Conservation (phyloP, 2,113 vertebrate genomes). For the Crotalus helleri region DNA sequence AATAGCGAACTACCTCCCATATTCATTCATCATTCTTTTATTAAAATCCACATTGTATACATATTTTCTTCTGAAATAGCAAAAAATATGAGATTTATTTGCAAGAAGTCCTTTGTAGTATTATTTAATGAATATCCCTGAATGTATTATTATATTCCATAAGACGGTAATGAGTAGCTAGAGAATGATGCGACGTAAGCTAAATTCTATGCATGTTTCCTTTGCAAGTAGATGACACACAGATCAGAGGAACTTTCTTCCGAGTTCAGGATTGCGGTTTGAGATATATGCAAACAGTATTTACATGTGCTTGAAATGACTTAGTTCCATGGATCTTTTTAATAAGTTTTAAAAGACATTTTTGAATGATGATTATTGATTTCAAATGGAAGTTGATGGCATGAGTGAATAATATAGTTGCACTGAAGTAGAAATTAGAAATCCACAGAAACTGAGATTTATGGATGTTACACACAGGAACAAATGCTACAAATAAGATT, state of each 20-base stretch:
- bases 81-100: neutral
- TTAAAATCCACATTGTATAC: neutral
- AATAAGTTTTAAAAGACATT: neutral
- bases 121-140: neutral
- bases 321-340: neutral
- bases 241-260: neutral
- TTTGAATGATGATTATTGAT: neutral
- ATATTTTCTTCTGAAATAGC: neutral
- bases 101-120: neutral
- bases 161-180: neutral
- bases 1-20: neutral
- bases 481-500: neutral
- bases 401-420: neutral
- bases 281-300: neutral
- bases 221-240: neutral
- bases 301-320: neutral
- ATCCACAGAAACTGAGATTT: neutral
- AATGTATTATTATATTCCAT: neutral
- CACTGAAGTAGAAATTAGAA: constrained; percentile 5
- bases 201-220: neutral
- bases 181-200: neutral
- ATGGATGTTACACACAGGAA: neutral
- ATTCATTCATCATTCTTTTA: neutral
- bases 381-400: neutral
- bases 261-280: neutral